Conservation (phyloP, 2,113 vertebrate genomes). For the Pedetes capensis region DNA sequence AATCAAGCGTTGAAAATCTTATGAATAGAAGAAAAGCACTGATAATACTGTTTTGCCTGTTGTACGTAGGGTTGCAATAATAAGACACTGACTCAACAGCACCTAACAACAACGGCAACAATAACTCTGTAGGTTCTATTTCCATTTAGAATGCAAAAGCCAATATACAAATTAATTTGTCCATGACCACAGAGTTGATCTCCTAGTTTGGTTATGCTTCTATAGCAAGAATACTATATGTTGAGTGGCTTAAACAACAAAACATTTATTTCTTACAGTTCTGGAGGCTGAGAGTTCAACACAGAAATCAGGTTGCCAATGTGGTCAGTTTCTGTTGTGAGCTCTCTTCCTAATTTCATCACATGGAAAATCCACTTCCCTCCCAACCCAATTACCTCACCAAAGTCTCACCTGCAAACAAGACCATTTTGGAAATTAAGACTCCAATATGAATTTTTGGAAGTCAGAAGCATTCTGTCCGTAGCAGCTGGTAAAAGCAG, state of each 20-base stretch:
- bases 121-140: no score
- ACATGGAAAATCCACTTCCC: background rate
- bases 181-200: background rate
- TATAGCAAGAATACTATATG: background rate
- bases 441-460: background rate
- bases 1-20: no score
- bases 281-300: background rate
- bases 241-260: background rate
- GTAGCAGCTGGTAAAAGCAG: background rate
- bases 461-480: background rate
- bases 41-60: no score
- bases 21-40: no score
- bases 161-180: conserved; percentile 4
- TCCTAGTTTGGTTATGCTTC: background rate
- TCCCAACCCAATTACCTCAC: background rate
- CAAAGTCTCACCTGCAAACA: background rate
- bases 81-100: no score
- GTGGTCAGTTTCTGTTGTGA: background rate
- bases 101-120: no score
- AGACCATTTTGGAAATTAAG: background rate
- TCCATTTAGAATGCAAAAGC: background rate
- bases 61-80: no score
- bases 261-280: background rate
- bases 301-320: background rate
- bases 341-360: background rate